phyloP scores from a whole-genome alignment of 2,113 vertebrate species.

The Struthidea cinerea region DNA sequence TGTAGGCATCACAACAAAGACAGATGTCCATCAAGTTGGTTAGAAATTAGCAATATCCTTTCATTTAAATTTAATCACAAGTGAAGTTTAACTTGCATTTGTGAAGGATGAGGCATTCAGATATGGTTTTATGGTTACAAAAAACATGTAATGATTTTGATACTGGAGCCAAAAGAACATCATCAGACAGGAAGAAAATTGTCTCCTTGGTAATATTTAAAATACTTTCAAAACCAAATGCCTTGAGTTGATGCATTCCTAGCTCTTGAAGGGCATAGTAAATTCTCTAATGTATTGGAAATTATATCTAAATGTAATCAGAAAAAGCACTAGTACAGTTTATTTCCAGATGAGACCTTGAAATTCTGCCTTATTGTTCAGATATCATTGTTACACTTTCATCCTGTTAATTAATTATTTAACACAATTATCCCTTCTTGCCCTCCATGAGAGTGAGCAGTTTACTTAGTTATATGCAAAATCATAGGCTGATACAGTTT shows the following conservation, averaged over 20 bases:
- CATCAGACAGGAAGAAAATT: slow-evolving; percentile 65
- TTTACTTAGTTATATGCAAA: neutral
- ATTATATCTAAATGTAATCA: slow-evolving; percentile 59
- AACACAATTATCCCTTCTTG: neutral
- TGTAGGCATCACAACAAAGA: slow-evolving; percentile 31
- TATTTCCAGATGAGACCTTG: slow-evolving; percentile 53
- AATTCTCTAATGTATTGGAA: slow-evolving; percentile 62
- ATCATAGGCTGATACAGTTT: neutral
- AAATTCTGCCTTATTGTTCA: slow-evolving; percentile 37
- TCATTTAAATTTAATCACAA: slow-evolving; percentile 70
- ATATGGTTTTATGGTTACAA: slow-evolving; percentile 42
- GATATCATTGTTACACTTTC: slow-evolving; percentile 44
- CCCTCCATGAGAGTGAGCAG: neutral
- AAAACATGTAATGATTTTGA: slow-evolving; percentile 57
- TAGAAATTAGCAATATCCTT: slow-evolving; percentile 51
- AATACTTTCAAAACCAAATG: slow-evolving; percentile 59
- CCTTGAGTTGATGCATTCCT: slow-evolving; percentile 47
- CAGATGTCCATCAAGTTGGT: slow-evolving; percentile 47
- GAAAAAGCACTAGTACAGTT: slow-evolving; percentile 22
- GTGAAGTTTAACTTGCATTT: slow-evolving; percentile 64
- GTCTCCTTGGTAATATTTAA: slow-evolving; percentile 66
- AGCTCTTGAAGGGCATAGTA: slow-evolving; percentile 26
- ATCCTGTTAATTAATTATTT: slow-evolving; percentile 46
- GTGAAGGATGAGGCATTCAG: slow-evolving; percentile 41
- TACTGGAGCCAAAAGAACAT: slow-evolving; percentile 67